Evolutionary conservation across 1,140 invertebrate species (phyloP), one percentile per base, ranked within the genome.

Genomic region (Penaeus chinensis): DNA sequence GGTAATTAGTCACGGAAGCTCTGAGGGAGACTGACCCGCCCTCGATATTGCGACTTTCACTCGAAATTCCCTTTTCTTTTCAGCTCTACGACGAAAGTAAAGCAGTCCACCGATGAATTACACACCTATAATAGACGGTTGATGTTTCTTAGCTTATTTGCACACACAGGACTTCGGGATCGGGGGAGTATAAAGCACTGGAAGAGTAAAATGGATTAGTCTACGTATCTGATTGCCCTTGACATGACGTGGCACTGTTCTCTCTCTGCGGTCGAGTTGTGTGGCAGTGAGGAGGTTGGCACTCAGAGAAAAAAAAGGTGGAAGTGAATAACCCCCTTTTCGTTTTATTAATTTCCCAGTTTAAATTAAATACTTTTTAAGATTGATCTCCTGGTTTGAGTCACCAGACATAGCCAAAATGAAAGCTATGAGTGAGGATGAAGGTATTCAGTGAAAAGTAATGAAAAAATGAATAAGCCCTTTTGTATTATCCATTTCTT

Each of bases 1-100:
- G 76, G 42, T 66, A 86, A 86, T 86, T 86, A 86, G 78, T 60
- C 84, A 69, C 54, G 4, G 37, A 47, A 62, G 60, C 32, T 66
- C 84, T 63, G 63, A 61, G 78, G 22, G 79, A 60, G 62, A 27
- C 76, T 62, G 47, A 19, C 47, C 32, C 37, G 60, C n/a, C 27
- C 47, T 24, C 63, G 32, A n/a, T 22, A 20, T 13, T 32, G 10
- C 10, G 19, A n/a, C 22, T 4, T 24, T 80, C 47, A 8, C 78
- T 2, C 10, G 1, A 54, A 54, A 54, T 22, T 20, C 32, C 18
- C 47, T 1, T 24, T 20, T 54, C 24, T 62, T 7, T 80, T 7
- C 0, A 18, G 16, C 32, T 22, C n/a, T 22, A 24, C 10, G 24
- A 20, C 32, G 24, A 4, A 24, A 22, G 1, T 3, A 10, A 77